phyloP scores from a whole-genome alignment of 2,113 vertebrate species.

The Erythrocercus mccallii region DNA sequence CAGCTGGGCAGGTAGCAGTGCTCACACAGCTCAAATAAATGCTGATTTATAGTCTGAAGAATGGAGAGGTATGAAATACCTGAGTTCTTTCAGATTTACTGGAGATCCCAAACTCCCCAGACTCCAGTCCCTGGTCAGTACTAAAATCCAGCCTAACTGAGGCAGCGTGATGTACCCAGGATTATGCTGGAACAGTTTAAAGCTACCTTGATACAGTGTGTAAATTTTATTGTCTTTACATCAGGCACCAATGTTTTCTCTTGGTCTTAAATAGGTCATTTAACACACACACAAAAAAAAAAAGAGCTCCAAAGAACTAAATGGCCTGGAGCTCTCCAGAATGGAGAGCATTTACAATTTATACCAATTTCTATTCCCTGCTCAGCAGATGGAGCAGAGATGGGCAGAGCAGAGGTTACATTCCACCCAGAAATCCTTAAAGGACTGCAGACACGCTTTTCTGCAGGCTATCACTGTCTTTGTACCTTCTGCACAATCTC shows the following conservation, averaged over 20 bases:
- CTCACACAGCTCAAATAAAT: neutral
- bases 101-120: neutral
- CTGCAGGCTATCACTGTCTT: neutral
- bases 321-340: neutral
- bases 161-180: neutral
- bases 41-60: neutral
- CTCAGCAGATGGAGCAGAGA: neutral
- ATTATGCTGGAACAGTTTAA: neutral
- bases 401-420: neutral
- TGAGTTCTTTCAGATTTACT: neutral
- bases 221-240: constrained; percentile 44
- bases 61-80: neutral
- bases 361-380: neutral
- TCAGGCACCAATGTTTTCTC: neutral
- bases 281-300: neutral
- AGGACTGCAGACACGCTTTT: neutral
- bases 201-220: constrained; percentile 3
- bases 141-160: constrained; percentile 2
- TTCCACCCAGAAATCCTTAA: neutral
- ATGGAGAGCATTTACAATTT: neutral
- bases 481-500: constrained; percentile 90
- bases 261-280: constrained; percentile 27
- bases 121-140: neutral
- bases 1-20: neutral
- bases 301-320: neutral